Conservation (phyloP, 2,888 invertebrate species). For the Timandra comae region DNA sequence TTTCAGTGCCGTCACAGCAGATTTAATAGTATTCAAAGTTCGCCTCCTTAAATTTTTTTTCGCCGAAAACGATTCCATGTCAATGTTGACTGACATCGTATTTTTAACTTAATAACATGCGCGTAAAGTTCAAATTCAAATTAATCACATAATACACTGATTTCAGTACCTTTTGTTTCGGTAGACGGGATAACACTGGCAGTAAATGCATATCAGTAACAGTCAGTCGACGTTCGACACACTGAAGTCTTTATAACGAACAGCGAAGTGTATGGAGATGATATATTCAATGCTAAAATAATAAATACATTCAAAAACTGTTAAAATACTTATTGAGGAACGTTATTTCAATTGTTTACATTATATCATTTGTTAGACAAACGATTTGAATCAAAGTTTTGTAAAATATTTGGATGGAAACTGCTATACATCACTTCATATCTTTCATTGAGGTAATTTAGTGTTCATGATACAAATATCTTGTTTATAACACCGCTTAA, state of each 20-base stretch:
- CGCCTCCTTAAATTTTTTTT: slow-evolving; percentile 67
- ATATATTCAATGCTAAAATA: slow-evolving; percentile 17
- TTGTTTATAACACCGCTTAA: too few species aligned
- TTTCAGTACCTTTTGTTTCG: slow-evolving; percentile 55
- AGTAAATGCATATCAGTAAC: slow-evolving; percentile 64
- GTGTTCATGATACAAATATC: too few species aligned
- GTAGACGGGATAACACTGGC: slow-evolving; percentile 60
- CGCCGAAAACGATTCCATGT: slow-evolving; percentile 62
- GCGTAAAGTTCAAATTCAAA: slow-evolving; percentile 18
- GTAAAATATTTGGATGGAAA: too few species aligned
- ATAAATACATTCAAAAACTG: slow-evolving; percentile 11
- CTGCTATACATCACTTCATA: too few species aligned
- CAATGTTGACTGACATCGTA: slow-evolving; percentile 62
- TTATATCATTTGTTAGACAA: too few species aligned
- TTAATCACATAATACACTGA: slow-evolving; percentile 18
- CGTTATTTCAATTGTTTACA: too few species aligned
- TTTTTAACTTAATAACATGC: slow-evolving; percentile 22
- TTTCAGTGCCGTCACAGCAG: slow-evolving; percentile 63
- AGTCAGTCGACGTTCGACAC: slow-evolving; percentile 46
- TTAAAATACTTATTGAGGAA: too few species aligned
- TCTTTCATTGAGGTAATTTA: too few species aligned
- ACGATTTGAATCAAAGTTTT: too few species aligned
- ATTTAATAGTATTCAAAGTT: slow-evolving; percentile 64
- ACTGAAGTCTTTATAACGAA: slow-evolving; percentile 46
- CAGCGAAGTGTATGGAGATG: slow-evolving; percentile 43